Evolutionary conservation across 1,140 invertebrate genomes (phyloP).

Genomic region (Globodera ellingtonae): DNA sequence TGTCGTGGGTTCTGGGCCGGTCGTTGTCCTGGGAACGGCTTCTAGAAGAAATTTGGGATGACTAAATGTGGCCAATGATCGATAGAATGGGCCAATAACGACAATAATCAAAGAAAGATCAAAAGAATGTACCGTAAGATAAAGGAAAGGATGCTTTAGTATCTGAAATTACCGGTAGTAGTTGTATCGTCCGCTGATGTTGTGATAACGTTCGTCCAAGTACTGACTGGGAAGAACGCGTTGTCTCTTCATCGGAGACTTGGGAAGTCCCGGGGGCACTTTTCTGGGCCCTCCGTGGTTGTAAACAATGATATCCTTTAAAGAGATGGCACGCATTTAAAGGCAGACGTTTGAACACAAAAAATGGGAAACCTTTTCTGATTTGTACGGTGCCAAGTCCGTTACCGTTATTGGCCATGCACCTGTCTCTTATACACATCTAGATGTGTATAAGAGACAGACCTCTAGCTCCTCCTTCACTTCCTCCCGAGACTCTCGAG

Average conservation of each 20-base stretch:
- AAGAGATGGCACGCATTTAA: neutral
- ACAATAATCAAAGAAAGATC: too few species aligned
- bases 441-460: too few species aligned
- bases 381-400: too few species aligned
- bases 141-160: neutral
- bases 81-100: too few species aligned
- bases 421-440: too few species aligned
- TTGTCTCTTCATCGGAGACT: slow-evolving; percentile 17
- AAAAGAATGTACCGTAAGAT: too few species aligned
- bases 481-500: too few species aligned
- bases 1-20: slow-evolving; percentile 30
- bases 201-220: slow-evolving; percentile 30
- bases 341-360: too few species aligned
- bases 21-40: slow-evolving; percentile 40
- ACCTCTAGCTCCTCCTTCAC: too few species aligned
- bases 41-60: slow-evolving; percentile 1
- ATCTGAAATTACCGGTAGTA: slow-evolving; percentile 19
- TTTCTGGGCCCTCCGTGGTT: slow-evolving; percentile 12
- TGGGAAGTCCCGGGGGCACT: slow-evolving; percentile 26
- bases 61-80: neutral
- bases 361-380: too few species aligned
- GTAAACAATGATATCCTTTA: slow-evolving; percentile 40
- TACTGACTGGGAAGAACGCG: neutral
- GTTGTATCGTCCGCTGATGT: slow-evolving; percentile 38
- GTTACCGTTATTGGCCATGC: too few species aligned